Base-by-base conservation (phyloP, 2,797 vertebrate species). In the Brachymystax lenok region DNA sequence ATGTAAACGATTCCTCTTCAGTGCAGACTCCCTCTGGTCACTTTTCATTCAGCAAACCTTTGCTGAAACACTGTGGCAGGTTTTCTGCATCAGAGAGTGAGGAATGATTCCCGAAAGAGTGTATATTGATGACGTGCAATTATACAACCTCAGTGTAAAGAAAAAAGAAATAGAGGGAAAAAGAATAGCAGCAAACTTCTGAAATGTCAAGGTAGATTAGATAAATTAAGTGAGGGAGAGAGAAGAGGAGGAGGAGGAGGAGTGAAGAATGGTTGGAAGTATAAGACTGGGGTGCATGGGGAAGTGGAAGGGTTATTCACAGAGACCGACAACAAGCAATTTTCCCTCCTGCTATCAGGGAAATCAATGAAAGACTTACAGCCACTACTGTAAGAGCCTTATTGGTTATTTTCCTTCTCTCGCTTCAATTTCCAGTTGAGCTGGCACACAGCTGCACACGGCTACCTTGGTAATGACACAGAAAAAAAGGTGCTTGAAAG, bases 121-220 rank as follows among this genome's bases (percentile, higher is more conserved):
- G 19, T 7, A n/a, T 27, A 64, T 4, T 64, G 21, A 67, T 33
- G 59, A 24, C 35, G 66, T 30, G 64, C 30, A 14, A 66, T 28
- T 66, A 30, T 66, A 66, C 63, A 68, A 69, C 51, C 24, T 24
- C 16, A 17, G 10, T 1, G 5, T 46, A 33, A 54, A 46, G 19
- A 24, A 8, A 27, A 71, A 52, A 67, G 1, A 3, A 17, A 17
- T n/a, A 30, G 2, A 13, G 24, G 61, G 21, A 6, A 67, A 30
- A 67, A 6, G 16, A 67, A 30, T 67, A 6, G 28, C 28, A 68
- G 27, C 28, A 33, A 68, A 33, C 28, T 30, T 68, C 71, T 66
- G 64, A 84, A 85, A 85, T 85, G 82, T 85, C 83, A 88, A 79
- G 84, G 83, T 84, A 79, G 77, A 79, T 54, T 77, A 78, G 80